Conservation (phyloP, 2,113 vertebrate genomes). For the Bombycilla garrulus region DNA sequence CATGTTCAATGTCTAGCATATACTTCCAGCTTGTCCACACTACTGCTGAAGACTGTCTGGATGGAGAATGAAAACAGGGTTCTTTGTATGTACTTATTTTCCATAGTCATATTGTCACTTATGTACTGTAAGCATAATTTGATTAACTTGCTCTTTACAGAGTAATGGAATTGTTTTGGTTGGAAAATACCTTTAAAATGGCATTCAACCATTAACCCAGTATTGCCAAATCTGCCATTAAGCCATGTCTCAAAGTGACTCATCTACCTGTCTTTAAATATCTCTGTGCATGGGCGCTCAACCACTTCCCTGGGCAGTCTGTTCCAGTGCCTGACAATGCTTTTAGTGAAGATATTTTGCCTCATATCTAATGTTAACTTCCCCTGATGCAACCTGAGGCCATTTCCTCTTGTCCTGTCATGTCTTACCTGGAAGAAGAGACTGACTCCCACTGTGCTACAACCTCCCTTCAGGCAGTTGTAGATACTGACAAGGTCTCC, state of each 20-base stretch:
- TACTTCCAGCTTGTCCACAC: background rate
- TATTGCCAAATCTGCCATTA: background rate
- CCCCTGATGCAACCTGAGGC: background rate
- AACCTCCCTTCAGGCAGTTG: background rate
- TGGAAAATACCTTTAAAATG: background rate
- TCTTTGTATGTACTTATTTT: background rate
- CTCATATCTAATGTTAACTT: background rate
- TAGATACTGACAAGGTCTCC: background rate
- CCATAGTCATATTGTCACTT: background rate
- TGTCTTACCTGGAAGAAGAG: background rate
- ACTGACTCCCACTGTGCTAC: accelerated
- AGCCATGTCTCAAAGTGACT: background rate
- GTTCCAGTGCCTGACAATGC: background rate
- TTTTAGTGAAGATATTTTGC: background rate
- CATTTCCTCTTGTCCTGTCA: background rate
- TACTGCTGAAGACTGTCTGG: background rate
- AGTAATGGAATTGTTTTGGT: background rate
- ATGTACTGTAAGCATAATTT: background rate
- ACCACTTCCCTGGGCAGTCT: background rate
- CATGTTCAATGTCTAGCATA: background rate
- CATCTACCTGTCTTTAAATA: background rate
- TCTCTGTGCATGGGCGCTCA: background rate
- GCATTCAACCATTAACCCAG: background rate
- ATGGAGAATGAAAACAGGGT: background rate
- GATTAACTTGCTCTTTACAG: background rate